Conservation (phyloP, 2,888 invertebrate species). For the Oscheius sp. region DNA sequence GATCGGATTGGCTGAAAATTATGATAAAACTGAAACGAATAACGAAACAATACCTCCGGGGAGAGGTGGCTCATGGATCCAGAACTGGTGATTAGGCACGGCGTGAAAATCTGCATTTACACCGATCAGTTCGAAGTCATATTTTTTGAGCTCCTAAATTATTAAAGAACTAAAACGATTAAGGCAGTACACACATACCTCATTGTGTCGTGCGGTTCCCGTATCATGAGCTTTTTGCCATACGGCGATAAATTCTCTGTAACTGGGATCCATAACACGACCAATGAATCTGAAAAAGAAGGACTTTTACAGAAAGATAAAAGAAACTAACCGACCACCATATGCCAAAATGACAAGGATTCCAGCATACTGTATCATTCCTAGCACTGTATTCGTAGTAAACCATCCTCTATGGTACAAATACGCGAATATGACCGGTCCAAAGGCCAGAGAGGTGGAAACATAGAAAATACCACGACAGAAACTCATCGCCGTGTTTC, state of each 20-base stretch:
- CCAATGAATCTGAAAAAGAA: constrained; percentile 46
- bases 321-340: constrained; percentile 40
- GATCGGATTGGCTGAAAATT: constrained; percentile 37
- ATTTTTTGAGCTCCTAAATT: constrained; percentile 45
- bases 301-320: background rate
- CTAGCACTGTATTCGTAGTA: constrained; percentile 34
- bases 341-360: constrained; percentile 44
- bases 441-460: constrained; percentile 50
- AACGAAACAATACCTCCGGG: constrained; percentile 7
- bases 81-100: constrained; percentile 40
- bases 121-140: constrained; percentile 53
- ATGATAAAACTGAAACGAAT: background rate
- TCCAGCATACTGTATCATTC: constrained; percentile 37
- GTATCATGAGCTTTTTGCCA: constrained; percentile 43
- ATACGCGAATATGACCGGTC: constrained; percentile 44
- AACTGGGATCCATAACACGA: constrained; percentile 49
- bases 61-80: constrained; percentile 41
- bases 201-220: constrained; percentile 35
- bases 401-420: constrained; percentile 47
- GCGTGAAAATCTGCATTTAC: constrained; percentile 52
- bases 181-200: background rate
- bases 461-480: constrained; percentile 49
- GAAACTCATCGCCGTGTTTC: constrained; percentile 43
- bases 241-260: constrained; percentile 42
- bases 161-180: background rate